Evolutionary conservation across 1,140 invertebrate genomes (phyloP), one percentile per base, ranked within the genome.

Genomic region (Eubasilissa regina): DNA sequence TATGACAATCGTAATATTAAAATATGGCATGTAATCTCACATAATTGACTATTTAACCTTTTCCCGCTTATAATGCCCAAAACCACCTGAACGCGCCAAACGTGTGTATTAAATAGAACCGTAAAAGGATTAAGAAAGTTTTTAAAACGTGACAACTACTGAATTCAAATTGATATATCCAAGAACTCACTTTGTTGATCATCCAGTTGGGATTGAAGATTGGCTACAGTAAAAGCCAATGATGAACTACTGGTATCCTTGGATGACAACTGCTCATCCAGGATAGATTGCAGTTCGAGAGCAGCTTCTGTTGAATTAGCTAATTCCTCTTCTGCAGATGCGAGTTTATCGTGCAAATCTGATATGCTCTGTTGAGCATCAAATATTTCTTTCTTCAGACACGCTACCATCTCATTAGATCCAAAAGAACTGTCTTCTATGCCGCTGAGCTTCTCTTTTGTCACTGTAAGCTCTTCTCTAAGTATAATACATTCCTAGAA

Each of bases 341-440:
- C 66, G n/a, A 89, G 76, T 78, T 87, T 85, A 47, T 85, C 83
- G 35, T 86, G 86, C 0, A 87, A 60, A 56, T 89, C 87, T 15
- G 87, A 85, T 13, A 89, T 79, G 84, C 84, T 83, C 86, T 86
- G 66, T 84, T 86, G 68, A 85, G 86, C 66, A 86, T 89, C 78
- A 48, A 48, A 88, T 25, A 95, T 87, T 84, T 93, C 90, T 48
- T 90, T 87, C 78, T 93, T 91, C 0, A 93, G 84, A 8, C 90
- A 89, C 4, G 88, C 86, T 1, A 95, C 92, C 91, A 94, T 92
- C 84, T 94, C 93, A 82, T 94, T 93, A 83, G 92, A 92, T 7
- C 92, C 93, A 86, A 93, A 93, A 6, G 93, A 93, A 85, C 90
- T 93, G 83, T 93, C 91, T 87, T 94, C 92, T 78, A 93, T 93